Conservation (phyloP, 1,140 invertebrate species). For the Bursaphelenchus mucronatus region DNA sequence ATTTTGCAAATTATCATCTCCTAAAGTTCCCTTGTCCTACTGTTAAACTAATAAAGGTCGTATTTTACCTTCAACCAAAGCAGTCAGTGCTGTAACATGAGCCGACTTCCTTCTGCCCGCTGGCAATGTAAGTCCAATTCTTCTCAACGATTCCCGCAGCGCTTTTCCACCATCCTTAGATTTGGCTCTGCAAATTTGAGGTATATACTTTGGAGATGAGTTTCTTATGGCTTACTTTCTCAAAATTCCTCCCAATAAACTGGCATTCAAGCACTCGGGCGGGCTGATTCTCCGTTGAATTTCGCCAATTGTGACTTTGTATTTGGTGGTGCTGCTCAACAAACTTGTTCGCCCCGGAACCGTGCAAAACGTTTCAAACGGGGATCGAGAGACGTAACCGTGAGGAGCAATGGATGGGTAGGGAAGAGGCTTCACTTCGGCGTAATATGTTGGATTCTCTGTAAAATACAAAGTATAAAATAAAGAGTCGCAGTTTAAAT, state of each 20-base stretch:
- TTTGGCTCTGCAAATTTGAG: constrained; percentile 74
- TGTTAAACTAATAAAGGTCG: background rate
- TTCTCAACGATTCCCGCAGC: constrained; percentile 91
- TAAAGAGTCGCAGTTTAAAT: too few species aligned
- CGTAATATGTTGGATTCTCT: constrained; percentile 14
- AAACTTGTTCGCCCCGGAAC: constrained; percentile 74
- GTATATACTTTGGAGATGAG: too few species aligned
- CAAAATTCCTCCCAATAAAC: constrained; percentile 90
- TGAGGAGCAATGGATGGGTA: background rate
- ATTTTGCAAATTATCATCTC: too few species aligned
- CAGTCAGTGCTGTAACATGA: constrained; percentile 93
- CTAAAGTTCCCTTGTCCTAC: background rate
- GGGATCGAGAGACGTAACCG: constrained; percentile 25
- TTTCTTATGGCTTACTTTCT: constrained; percentile 70
- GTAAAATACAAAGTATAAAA: too few species aligned
- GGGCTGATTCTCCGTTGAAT: constrained; percentile 92
- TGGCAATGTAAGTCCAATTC: constrained; percentile 94
- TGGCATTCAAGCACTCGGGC: constrained; percentile 97
- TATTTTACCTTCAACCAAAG: constrained; percentile 60
- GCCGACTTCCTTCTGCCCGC: constrained; percentile 97
- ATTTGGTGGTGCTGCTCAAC: constrained; percentile 94
- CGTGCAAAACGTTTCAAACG: constrained; percentile 52
- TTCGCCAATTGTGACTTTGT: constrained; percentile 98
- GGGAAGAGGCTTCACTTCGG: background rate
- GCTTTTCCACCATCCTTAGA: constrained; percentile 97